A percentile compares a stretch with the other conserved stretches of the same genome.
Conservation (phyloP, 2,113 vertebrate species). For the Podarcis raffonei region DNA sequence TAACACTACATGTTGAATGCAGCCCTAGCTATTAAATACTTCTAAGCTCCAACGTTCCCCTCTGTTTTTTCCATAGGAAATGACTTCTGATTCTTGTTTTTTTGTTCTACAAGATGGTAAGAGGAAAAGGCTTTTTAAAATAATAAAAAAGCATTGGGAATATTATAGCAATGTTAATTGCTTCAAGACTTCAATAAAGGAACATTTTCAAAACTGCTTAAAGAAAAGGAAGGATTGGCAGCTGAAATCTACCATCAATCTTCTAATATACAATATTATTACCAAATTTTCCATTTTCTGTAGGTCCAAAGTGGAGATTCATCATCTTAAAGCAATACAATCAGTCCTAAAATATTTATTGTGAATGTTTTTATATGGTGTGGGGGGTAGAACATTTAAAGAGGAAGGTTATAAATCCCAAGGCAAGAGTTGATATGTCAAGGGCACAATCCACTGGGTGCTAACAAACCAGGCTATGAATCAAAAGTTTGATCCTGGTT, state of each 20-base stretch:
- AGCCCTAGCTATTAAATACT: not conserved
- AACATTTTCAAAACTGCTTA: not conserved
- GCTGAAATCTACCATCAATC: slow-evolving; percentile 33
- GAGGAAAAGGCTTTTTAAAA: not conserved
- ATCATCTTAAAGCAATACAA: not conserved
- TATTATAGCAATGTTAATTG: slow-evolving; percentile 33
- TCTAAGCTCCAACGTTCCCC: not conserved
- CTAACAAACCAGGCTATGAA: not conserved
- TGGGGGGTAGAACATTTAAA: not conserved
- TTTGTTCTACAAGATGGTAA: not conserved
- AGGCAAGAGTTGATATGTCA: not conserved
- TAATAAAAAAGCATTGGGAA: not conserved
- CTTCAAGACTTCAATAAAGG: slow-evolving; percentile 7
- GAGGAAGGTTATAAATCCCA: not conserved
- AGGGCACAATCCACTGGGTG: not conserved
- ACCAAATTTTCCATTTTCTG: slow-evolving; percentile 42
- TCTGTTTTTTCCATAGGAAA: not conserved
- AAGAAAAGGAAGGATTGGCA: not conserved
- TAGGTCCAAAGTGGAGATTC: slow-evolving; percentile 39
- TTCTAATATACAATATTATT: slow-evolving; percentile 8
- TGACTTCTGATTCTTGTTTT: not conserved
- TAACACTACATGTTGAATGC: too few relatives aligned
- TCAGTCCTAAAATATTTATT: not conserved
- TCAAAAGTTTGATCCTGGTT: not conserved
- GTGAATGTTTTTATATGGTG: not conserved